These are phyloP conservation scores for Formica selysi DNA, from an alignment of 1,140 invertebrate species.

Conservation along the genomic window DNA sequence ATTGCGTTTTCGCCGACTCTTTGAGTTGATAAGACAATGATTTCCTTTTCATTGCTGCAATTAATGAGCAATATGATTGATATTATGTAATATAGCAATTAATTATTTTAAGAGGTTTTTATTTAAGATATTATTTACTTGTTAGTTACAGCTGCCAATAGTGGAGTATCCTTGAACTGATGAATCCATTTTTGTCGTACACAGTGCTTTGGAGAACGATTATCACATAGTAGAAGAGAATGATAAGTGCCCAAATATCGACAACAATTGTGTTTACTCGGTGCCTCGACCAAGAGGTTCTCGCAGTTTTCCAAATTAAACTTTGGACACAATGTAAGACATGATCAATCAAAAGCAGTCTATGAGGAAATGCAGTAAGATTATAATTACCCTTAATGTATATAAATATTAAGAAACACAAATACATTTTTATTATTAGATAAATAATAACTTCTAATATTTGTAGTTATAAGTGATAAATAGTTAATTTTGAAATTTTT, in stretches of 20 bases:
- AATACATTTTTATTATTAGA: slow-evolving; percentile 29
- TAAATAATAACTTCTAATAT: slow-evolving; percentile 34
- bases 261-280: slow-evolving; percentile 77
- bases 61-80: slow-evolving; percentile 13
- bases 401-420: not conserved
- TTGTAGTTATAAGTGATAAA: slow-evolving; percentile 16
- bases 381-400: slow-evolving; percentile 18
- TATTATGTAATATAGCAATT: not conserved
- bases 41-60: slow-evolving; percentile 79
- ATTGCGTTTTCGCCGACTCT: slow-evolving; percentile 77
- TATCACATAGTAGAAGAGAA: slow-evolving; percentile 80
- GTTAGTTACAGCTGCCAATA: slow-evolving; percentile 71
- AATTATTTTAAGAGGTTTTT: slow-evolving; percentile 18
- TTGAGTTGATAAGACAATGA: slow-evolving; percentile 81
- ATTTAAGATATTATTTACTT: slow-evolving; percentile 67
- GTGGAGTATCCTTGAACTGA: slow-evolving; percentile 81
- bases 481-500: slow-evolving; percentile 1
- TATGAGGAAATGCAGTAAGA: slow-evolving; percentile 56
- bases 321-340: slow-evolving; percentile 81
- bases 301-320: slow-evolving; percentile 80
- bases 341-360: slow-evolving; percentile 72
- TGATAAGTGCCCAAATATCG: slow-evolving; percentile 82
- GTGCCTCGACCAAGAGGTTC: slow-evolving; percentile 74
- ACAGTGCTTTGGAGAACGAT: slow-evolving; percentile 74
- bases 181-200: slow-evolving; percentile 85